These are phyloP conservation scores for Microplitis demolitor DNA, from an alignment of 1,140 invertebrate species.

Conservation along the genomic window DNA sequence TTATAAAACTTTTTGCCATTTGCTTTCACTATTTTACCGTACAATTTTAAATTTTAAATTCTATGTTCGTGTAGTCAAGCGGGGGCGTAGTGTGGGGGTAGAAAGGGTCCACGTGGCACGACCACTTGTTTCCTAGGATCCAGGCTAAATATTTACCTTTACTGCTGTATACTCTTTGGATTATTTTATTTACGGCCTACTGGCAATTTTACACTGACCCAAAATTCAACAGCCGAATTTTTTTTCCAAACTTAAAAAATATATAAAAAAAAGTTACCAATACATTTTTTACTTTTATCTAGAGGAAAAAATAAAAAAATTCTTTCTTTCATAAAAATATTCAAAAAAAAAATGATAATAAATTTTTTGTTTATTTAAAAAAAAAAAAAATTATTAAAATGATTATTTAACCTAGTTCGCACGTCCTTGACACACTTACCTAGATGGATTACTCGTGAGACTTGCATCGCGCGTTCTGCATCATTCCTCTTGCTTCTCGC, in stretches of 20 bases:
- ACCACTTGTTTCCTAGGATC: background rate
- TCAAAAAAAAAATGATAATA: background rate
- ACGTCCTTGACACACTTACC: slow-evolving; percentile 35
- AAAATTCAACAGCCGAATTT: slow-evolving; percentile 15
- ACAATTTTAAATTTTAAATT: too few relatives aligned
- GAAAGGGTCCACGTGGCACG: slow-evolving; percentile 1
- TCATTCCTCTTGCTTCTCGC: background rate
- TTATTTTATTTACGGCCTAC: too few relatives aligned
- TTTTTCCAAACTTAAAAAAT: background rate
- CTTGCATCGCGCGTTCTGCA: slow-evolving; percentile 6
- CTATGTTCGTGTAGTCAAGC: too few relatives aligned
- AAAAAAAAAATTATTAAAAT: slow-evolving; percentile 2
- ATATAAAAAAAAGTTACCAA: too few relatives aligned
- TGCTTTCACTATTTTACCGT: too few relatives aligned
- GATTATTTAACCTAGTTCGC: slow-evolving; percentile 25
- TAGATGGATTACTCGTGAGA: slow-evolving; percentile 24
- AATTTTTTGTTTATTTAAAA: background rate
- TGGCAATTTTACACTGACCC: too few relatives aligned
- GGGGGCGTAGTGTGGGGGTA: too few relatives aligned
- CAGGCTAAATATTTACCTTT: too few relatives aligned
- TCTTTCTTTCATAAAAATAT: background rate
- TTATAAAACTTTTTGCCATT: too few relatives aligned
- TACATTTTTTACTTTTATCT: too few relatives aligned
- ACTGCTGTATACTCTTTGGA: too few relatives aligned
- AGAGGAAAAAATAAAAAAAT: too few relatives aligned